Conservation (phyloP, 2,888 invertebrate genomes). For the Rhagonycha fulva region DNA sequence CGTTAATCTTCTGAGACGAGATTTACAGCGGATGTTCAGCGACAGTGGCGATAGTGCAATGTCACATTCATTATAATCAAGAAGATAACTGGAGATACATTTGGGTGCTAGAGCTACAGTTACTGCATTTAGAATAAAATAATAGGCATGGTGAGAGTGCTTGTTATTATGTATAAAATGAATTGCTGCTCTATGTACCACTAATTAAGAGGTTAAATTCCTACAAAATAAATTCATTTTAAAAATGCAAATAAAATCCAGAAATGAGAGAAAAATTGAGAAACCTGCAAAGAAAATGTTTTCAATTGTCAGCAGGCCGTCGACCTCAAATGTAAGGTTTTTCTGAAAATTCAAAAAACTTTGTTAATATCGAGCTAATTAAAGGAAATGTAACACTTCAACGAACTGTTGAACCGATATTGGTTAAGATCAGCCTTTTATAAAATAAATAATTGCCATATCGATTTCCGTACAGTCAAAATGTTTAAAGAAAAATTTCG, state of each 20-base stretch:
- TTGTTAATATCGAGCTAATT: background rate
- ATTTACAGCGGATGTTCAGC: conserved; percentile 25
- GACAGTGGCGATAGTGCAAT: conserved; percentile 29
- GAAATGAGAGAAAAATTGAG: no score
- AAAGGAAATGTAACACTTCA: background rate
- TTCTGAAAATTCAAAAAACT: background rate
- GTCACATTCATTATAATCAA: conserved; percentile 29
- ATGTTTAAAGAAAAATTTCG: background rate
- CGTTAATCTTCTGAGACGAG: conserved; percentile 27
- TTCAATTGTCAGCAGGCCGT: no score
- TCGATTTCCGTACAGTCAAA: background rate
- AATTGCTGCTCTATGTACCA: background rate
- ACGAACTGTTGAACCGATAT: background rate
- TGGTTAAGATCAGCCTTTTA: background rate
- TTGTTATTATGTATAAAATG: background rate
- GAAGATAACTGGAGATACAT: conserved; percentile 18
- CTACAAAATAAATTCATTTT: background rate
- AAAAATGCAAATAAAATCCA: background rate
- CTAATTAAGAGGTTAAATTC: background rate
- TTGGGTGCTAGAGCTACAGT: conserved; percentile 11
- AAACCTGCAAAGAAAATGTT: no score
- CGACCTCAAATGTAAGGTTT: no score
- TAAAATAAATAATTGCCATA: background rate
- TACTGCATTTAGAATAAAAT: conserved; percentile 18
- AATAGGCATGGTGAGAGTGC: background rate